Evolutionary conservation across 2,888 invertebrate genomes (phyloP), one percentile per base, ranked within the genome.

Genomic region (Phragmatobia fuliginosa): DNA sequence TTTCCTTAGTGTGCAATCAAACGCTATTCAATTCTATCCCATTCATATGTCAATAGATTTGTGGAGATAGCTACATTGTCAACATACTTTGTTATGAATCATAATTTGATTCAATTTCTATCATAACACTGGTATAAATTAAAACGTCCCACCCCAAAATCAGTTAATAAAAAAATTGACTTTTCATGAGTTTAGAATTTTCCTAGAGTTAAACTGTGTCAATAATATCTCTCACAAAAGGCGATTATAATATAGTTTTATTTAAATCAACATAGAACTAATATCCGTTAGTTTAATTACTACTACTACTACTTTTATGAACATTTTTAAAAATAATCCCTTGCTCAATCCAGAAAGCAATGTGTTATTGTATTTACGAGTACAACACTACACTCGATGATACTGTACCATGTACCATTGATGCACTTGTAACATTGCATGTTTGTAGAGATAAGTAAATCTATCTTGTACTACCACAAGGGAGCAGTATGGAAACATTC

Each of bases 391-490:
- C 64, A 62, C 64, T 72, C 64, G 69, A 72, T 73, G 71, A 69
- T 68, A 31, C 58, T 36, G 41, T 28, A 62, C 67, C 64, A 69
- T 36, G 41, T 28, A 62, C 67, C 64, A 69, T 73, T 75, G 68
- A 74, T 75, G 78, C 78, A 73, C 71, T 72, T 68, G 69, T 38
- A 70, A 59, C 56, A 70, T 14, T 58, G 59, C 64, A 72, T 45
- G 70, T 68, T 60, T 80, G 70, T 65, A 14, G 45, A 68, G 72
- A 69, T 77, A 80, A 77, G 80, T 67, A 60, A 73, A 77, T 70
- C 25, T 61, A 69, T 49, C 66, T 67, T 56, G 41, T 61, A 60
- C 65, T 68, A 66, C 66, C 65, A 41, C 69, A 38, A 32, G 62
- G 68, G 68, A 63, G 38, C 38, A 14, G 63, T 62, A 33, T 49